Evolutionary conservation across 2,113 vertebrate species (phyloP).

Genomic region (Cyprinodon brontotheroides): DNA sequence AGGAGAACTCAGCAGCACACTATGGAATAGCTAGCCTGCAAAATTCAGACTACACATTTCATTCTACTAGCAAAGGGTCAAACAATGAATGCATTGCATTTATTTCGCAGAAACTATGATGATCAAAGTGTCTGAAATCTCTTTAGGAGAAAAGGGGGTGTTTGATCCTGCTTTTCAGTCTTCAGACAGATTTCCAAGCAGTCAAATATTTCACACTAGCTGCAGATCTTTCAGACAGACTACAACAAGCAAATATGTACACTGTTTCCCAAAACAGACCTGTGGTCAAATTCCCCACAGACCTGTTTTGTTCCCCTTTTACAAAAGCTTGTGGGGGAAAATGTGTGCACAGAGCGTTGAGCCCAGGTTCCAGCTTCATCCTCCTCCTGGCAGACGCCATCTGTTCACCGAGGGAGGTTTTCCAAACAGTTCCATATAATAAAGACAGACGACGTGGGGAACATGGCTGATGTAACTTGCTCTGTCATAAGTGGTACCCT

Average conservation of each 20-base stretch:
- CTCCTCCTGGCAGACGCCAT: slow-evolving; percentile 75
- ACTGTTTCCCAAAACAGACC: slow-evolving; percentile 60
- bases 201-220: slow-evolving; percentile 42
- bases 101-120: slow-evolving; percentile 27
- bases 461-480: slow-evolving; percentile 45
- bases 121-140: slow-evolving; percentile 63
- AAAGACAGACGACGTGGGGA: slow-evolving; percentile 49
- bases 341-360: slow-evolving; percentile 40
- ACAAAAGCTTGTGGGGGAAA: slow-evolving; percentile 49
- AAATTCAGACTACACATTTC: slow-evolving; percentile 32
- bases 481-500: background rate
- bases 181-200: slow-evolving; percentile 34
- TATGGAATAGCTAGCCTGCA: slow-evolving; percentile 11
- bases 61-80: slow-evolving; percentile 24
- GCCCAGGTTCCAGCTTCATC: slow-evolving; percentile 67
- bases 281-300: slow-evolving; percentile 60
- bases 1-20: slow-evolving; percentile 20
- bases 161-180: slow-evolving; percentile 34
- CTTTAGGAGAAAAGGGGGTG: slow-evolving; percentile 6
- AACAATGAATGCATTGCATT: slow-evolving; percentile 41
- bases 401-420: slow-evolving; percentile 73
- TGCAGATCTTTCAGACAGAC: slow-evolving; percentile 44
- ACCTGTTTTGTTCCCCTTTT: slow-evolving; percentile 51
- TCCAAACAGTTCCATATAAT: slow-evolving; percentile 71
- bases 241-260: slow-evolving; percentile 61